phyloP scores from a whole-genome alignment of 2,888 invertebrate genomes.

The Oxytorus armatus region DNA sequence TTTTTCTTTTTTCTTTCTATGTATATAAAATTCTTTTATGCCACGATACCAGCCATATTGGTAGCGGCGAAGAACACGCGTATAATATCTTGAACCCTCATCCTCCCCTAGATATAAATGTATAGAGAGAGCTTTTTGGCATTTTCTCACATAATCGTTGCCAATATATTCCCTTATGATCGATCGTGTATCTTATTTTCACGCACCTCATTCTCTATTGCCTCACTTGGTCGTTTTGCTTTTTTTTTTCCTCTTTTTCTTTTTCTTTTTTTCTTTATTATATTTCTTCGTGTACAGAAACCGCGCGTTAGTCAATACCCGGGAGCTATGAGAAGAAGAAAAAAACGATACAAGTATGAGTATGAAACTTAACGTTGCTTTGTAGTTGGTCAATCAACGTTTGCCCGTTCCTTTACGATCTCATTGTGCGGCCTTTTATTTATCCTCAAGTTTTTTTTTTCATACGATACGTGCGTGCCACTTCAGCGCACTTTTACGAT shows the following conservation, averaged over 20 bases:
- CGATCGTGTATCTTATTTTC: conserved; percentile 62
- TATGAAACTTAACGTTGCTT: conserved; percentile 19
- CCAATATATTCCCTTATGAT: conserved; percentile 50
- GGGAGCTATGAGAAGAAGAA: background rate
- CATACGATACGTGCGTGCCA: conserved; percentile 33
- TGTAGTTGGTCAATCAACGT: conserved; percentile 48
- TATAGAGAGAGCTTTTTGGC: background rate
- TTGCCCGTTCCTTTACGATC: conserved; percentile 58
- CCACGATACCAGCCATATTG: conserved; percentile 18
- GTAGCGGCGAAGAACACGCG: background rate
- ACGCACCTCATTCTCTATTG: conserved; percentile 26
- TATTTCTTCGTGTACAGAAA: conserved; percentile 1
- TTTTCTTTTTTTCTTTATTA: conserved; percentile 38
- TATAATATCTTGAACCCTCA: conserved; percentile 38
- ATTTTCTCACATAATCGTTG: conserved; percentile 45
- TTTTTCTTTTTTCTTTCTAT: conserved; percentile 45
- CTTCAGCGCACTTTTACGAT: conserved; percentile 62
- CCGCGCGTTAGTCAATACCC: conserved; percentile 8
- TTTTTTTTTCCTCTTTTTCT: conserved; percentile 36
- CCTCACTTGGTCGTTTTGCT: background rate
- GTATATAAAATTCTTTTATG: conserved; percentile 64
- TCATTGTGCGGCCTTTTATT: conserved; percentile 57
- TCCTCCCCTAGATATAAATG: background rate
- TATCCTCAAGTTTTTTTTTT: conserved; percentile 44
- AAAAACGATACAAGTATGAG: background rate